Percentiles rank a stretch among this genome's conserved stretches.
Conservation (phyloP, 1,140 invertebrate species). For the Cotesia chilonis region DNA sequence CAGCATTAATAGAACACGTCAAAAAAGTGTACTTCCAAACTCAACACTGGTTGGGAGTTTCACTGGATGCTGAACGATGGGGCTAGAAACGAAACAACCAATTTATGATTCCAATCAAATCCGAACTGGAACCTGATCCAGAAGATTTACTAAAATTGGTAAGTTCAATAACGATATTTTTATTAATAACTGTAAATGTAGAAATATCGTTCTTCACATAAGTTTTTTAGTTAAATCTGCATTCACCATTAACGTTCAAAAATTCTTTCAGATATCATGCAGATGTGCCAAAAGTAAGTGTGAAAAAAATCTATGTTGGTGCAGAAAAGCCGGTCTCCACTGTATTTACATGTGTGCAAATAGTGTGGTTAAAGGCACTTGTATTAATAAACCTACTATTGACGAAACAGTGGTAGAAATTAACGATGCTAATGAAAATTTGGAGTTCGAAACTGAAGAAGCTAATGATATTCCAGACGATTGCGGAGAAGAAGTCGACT, state of each 20-base stretch:
- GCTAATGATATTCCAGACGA: no score
- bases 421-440: conserved; percentile 4
- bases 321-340: not conserved
- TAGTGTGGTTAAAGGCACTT: not conserved
- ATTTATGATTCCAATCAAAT: conserved; percentile 40
- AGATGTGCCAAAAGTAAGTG: conserved; percentile 14
- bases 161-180: conserved; percentile 4
- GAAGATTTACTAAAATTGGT: conserved; percentile 44
- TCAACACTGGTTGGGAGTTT: conserved; percentile 41
- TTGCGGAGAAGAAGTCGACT: no score
- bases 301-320: not conserved
- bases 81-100: conserved; percentile 41
- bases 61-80: conserved; percentile 41
- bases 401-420: not conserved
- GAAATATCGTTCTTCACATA: not conserved
- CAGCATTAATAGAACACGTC: conserved; percentile 44
- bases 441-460: no score
- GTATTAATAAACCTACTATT: conserved; percentile 13
- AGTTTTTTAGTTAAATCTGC: not conserved
- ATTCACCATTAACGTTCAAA: not conserved
- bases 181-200: not conserved
- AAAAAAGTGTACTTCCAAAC: conserved; percentile 47
- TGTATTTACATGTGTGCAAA: not conserved
- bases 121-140: conserved; percentile 42
- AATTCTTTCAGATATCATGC: conserved; percentile 12